Conservation (phyloP, 2,888 invertebrate genomes). For the Dendrolimus houi region DNA sequence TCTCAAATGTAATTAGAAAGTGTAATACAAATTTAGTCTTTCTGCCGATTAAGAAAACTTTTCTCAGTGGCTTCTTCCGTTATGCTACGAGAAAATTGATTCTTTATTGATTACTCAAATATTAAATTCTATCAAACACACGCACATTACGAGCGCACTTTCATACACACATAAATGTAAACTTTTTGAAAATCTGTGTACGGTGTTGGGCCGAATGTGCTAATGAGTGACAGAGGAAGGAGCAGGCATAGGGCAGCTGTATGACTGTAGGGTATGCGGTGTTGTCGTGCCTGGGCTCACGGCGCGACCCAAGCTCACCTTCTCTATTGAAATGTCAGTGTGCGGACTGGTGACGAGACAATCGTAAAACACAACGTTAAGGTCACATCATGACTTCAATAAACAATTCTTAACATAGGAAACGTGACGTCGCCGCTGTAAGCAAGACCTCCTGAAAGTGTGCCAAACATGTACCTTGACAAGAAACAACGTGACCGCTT, state of each 20-base stretch:
- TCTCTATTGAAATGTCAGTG: constrained; percentile 74
- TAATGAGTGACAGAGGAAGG: no score
- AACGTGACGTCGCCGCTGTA: constrained; percentile 67
- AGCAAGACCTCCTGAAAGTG: constrained; percentile 61
- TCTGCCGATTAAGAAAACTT: no score
- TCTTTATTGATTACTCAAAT: no score
- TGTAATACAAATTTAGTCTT: no score
- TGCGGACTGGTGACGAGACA: constrained; percentile 69
- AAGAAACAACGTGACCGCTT: constrained; percentile 41
- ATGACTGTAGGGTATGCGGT: constrained; percentile 36
- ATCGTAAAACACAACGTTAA: constrained; percentile 74
- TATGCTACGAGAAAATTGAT: no score
- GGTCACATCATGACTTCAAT: constrained; percentile 75
- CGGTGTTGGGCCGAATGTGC: no score
- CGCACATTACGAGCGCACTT: no score
- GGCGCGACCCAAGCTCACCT: constrained; percentile 67
- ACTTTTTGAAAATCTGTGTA: no score
- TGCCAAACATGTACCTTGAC: constrained; percentile 55
- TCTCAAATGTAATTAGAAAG: no score
- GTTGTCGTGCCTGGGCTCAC: constrained; percentile 60
- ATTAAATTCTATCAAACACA: no score
- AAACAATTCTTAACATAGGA: constrained; percentile 69
- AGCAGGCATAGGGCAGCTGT: constrained; percentile 6
- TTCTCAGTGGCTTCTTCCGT: no score
- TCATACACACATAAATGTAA: no score